Evolutionary conservation across 2,113 vertebrate genomes (phyloP), one percentile per base, ranked within the genome.

Genomic region (Pagrus major): DNA sequence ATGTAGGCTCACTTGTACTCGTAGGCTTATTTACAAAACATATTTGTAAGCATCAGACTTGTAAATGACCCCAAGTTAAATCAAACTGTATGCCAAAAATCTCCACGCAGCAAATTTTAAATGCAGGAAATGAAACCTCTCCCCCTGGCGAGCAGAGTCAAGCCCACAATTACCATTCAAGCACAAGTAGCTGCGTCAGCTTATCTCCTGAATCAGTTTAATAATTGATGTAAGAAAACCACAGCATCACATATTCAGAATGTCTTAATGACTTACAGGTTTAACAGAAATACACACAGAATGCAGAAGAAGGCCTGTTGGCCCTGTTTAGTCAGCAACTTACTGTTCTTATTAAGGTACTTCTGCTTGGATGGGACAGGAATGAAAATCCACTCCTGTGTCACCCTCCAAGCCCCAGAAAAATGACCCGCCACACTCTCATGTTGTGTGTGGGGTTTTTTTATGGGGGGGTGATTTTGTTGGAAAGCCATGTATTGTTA

Each of bases 211-310:
- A 64, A 83, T 80, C 58, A 15, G 42, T 78, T 86, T 51, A 86
- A 91, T 90, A 78, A 84, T 84, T 56, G 5, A 65, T 88, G 73
- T 27, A 80, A 82, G 60, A 78, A 78, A 76, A 80, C 76, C 51
- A 29, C 49, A 65, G 59, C 39, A 76, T 78, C 52, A 81, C 69
- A 79, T 66, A 76, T 71, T 81, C 63, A 80, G 47, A 29, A 9
- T 18, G 20, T 78, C 60, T 85, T 54, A 12, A 72, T 68, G 74
- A 71, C 60, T 74, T 69, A 21, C 47, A 84, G 65, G 52, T 72
- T 44, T 56, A 71, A 47, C 16, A 59, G 25, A 64, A 49, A 73
- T 60, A 72, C n/a, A 55, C 29, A 64, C 59, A 73, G 60, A 75
- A 31, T 64, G 64, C 18, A 56, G 37, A 4, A 56, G 78, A 76